Base-by-base conservation (phyloP, 2,113 vertebrate genomes). In the Cercopithecus mona region DNA sequence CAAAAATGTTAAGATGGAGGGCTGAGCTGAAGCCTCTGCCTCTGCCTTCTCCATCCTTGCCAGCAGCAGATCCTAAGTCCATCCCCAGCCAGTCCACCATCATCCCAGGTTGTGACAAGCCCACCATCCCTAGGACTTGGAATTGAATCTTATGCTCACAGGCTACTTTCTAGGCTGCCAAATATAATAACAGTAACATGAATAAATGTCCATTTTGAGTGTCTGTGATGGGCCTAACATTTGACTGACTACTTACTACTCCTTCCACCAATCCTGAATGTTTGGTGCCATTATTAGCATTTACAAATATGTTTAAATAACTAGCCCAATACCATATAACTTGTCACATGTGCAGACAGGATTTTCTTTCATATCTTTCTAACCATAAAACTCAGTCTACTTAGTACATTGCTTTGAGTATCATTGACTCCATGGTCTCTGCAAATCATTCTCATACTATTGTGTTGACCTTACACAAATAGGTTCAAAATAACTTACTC, bases 1-100 rank as follows among this genome's bases (percentile, higher is more conserved):
- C 83, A 98, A 96, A 98, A 96, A 89, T 91, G 43, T 66, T 27
- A 89, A 78, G 78, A 55, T 61, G 43, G 75, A 70, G 30, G 68
- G 55, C 48, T 25, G 35, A 80, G 68, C 75, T 2, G 8, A 81
- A 92, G 55, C 16, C 11, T 5, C 27, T 57, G 57, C 32, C 22
- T 40, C 35, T 81, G 16, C 88, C 91, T 97, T 86, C 93, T 85
- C 64, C 35, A 1, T 35, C 57, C 82, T 59, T 9, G 3, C 11
- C 59, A 92, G 87, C 82, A 38, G 48, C 81, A 93, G 61, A 94
- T 97, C 78, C 84, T 86, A 82, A 0, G 18, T 80, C 96, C 94
- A 86, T 55, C 91, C 76, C 98, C 66, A 64, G n/a, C 23, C 20
- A n/a, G 10, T 23, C 20, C 3, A 16, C 23, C 27, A 16, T 20